Evolutionary conservation across 2,113 vertebrate species (phyloP), one percentile per base, ranked within the genome.

Genomic region (Pelusios castaneus): DNA sequence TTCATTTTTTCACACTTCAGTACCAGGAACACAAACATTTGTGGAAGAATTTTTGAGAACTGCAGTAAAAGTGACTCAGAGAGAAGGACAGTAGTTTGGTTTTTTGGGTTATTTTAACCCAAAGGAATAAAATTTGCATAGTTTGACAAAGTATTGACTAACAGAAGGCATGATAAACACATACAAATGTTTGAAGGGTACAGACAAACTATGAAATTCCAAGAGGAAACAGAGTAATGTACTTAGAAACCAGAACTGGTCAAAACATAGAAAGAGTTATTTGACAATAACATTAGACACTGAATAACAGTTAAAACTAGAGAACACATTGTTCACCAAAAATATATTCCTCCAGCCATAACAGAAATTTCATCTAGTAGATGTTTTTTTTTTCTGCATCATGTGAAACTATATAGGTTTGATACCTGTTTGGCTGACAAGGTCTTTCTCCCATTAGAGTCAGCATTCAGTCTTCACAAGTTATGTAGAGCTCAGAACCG

Each of bases 1-100:
- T 34, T 94, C 77, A 90, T 12, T 91, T 91, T 91, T 70, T 94
- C 87, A 90, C 95, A 95, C 56, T 16, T 94, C 70, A 51, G 41
- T 76, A 73, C 52, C 31, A 91, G 88, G 85, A 90, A 92, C 88
- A 89, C n/a, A n/a, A 86, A 85, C 60, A 54, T 73, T 27, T 90
- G 88, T 94, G 87, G 90, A 82, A 95, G 91, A 87, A 89, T 85
- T 91, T 80, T 56, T 93, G 80, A 82, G 25, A 5, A 92, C 41
- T 85, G 73, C 87, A 94, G 87, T 87, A 91, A 94, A 47, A 55
- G 82, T 85, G 76, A 82, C 67, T 94, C 60, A n/a, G 60, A 31
- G 13, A 19, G 60, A n/a, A 67, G 17, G 31, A 67, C 8, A n/a
- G n/a, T n/a, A n/a, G n/a, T 27, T 55, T 55, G 22, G 7, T 58